phyloP scores from a whole-genome alignment of 2,797 vertebrate species.

The Craterocephalus amniculus region DNA sequence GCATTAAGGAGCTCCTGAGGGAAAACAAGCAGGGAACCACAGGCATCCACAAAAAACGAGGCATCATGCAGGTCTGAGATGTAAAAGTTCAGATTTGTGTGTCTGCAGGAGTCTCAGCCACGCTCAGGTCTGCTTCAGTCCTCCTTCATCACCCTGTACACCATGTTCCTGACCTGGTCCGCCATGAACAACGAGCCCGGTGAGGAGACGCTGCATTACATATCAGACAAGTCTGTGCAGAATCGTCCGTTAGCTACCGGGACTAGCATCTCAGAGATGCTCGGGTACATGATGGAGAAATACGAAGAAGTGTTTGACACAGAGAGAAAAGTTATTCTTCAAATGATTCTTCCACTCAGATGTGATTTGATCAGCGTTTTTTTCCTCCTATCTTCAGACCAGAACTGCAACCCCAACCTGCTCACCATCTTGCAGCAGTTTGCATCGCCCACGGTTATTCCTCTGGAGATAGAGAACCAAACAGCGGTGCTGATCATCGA shows the following conservation, averaged over 20 bases:
- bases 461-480: conserved; percentile 77
- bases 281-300: no score
- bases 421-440: conserved; percentile 87
- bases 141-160: conserved; percentile 92
- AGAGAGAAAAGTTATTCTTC: no score
- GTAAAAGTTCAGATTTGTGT: neutral
- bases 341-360: no score
- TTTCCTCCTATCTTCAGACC: conserved; percentile 77
- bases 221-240: no score
- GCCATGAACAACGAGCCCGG: conserved; percentile 94
- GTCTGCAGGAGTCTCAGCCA: conserved; percentile 85
- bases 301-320: no score
- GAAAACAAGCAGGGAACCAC: no score
- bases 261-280: no score
- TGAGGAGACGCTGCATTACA: conserved; percentile 69
- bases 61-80: neutral
- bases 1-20: no score
- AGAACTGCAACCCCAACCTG: conserved; percentile 89
- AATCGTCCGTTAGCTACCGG: no score
- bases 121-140: conserved; percentile 93
- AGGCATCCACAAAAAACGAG: no score
- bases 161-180: conserved; percentile 95
- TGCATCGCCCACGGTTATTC: conserved; percentile 73
- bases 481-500: conserved; percentile 74
- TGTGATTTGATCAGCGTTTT: no score